Conservation (phyloP, 1,140 invertebrate species). For the Metaphire vulgaris region DNA sequence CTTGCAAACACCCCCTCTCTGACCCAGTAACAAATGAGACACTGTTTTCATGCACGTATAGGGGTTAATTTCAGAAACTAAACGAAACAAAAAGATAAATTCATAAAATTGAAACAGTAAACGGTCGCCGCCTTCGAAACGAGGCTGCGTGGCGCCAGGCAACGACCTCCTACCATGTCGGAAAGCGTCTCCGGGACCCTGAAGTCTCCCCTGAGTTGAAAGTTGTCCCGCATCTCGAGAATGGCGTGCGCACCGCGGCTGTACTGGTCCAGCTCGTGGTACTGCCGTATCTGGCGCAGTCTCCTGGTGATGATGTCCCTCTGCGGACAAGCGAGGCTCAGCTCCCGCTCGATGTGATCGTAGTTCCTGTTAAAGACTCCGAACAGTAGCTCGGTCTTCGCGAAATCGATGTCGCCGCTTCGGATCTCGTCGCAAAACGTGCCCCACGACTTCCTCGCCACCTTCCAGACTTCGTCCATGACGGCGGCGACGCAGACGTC, state of each 20-base stretch:
- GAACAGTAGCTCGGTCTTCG: slow-evolving; percentile 28
- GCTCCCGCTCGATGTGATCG: slow-evolving; percentile 23
- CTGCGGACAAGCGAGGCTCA: slow-evolving; percentile 10
- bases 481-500: no score
- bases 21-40: no score
- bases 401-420: slow-evolving; percentile 28
- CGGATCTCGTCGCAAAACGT: slow-evolving; percentile 23
- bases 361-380: slow-evolving; percentile 10
- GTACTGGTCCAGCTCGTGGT: slow-evolving; percentile 29
- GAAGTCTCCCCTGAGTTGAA: slow-evolving; percentile 33
- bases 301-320: slow-evolving; percentile 27
- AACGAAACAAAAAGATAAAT: no score
- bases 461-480: no score
- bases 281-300: slow-evolving; percentile 32
- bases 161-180: slow-evolving; percentile 31
- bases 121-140: no score
- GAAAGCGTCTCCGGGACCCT: slow-evolving; percentile 22
- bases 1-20: no score
- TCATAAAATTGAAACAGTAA: no score
- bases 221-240: slow-evolving; percentile 31
- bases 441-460: no score
- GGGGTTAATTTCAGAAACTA: no score
- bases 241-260: slow-evolving; percentile 31
- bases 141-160: no score
- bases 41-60: no score